These are phyloP conservation scores for Sitophilus oryzae DNA, from an alignment of 1,140 invertebrate species.

Conservation along the genomic window DNA sequence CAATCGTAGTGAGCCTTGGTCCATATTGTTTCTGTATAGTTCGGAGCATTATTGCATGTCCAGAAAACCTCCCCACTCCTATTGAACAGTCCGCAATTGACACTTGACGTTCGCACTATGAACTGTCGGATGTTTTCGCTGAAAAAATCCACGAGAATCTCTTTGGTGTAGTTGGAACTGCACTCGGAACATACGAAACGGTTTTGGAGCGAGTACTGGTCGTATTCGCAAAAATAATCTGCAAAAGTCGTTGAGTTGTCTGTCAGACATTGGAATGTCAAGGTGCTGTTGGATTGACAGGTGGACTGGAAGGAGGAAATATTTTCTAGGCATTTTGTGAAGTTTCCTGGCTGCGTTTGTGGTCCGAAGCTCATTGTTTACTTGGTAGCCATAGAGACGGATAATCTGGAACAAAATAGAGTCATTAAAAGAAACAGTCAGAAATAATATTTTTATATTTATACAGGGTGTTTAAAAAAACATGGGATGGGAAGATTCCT, in stretches of 20 bases:
- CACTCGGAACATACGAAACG: constrained; percentile 22
- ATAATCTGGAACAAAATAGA: too few species aligned
- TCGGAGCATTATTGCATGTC: constrained; percentile 26
- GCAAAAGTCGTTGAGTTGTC: neutral
- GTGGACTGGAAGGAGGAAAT: neutral
- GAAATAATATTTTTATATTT: too few species aligned
- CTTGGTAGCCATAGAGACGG: neutral
- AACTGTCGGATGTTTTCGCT: constrained; percentile 21
- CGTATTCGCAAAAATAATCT: constrained; percentile 28
- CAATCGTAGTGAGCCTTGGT: constrained; percentile 55
- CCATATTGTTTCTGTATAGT: constrained; percentile 16
- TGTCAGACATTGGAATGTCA: neutral
- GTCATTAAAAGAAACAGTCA: too few species aligned
- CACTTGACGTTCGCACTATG: constrained; percentile 19
- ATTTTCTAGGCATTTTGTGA: neutral
- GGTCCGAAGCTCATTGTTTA: neutral
- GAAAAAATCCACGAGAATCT: constrained; percentile 18
- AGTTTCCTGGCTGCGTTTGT: neutral
- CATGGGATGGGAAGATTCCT: too few species aligned
- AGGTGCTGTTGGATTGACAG: neutral
- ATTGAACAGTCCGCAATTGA: constrained; percentile 26
- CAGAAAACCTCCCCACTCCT: constrained; percentile 25
- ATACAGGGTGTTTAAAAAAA: too few species aligned
- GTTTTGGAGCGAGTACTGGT: constrained; percentile 10
- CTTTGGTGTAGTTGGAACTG: constrained; percentile 12